A percentile compares a stretch with the other conserved stretches of the same genome.
These are phyloP conservation scores for Cephus pygmeus DNA, from an alignment of 2,888 invertebrate species.

Conservation along the genomic window DNA sequence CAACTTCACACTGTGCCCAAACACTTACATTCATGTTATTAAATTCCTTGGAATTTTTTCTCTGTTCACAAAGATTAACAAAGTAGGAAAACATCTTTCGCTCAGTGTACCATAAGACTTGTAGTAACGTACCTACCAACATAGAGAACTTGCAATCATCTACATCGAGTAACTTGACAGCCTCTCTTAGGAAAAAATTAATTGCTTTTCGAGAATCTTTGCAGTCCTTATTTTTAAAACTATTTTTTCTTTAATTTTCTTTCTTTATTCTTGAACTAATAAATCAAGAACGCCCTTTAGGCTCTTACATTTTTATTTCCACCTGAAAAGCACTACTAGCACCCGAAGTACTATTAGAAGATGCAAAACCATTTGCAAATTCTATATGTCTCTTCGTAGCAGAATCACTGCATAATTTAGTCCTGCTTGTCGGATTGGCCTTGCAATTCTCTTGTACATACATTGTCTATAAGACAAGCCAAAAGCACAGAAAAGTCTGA, in stretches of 20 bases:
- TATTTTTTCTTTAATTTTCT: background rate
- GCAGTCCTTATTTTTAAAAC: background rate
- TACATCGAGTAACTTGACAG: background rate
- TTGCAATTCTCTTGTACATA: no score
- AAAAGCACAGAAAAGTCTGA: background rate
- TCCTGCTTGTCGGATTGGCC: no score
- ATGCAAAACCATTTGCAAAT: background rate
- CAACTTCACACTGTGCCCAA: constrained; percentile 12
- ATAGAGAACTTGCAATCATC: background rate
- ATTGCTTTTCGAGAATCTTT: background rate
- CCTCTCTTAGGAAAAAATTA: background rate
- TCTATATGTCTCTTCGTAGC: background rate
- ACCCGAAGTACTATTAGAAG: background rate
- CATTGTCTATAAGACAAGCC: no score
- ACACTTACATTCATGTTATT: background rate
- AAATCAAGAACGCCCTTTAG: background rate
- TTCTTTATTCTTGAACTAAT: background rate
- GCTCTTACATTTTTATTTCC: background rate
- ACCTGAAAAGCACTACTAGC: background rate
- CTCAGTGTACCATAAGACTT: background rate
- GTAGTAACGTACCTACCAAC: background rate
- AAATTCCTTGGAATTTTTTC: background rate
- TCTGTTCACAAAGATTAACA: background rate
- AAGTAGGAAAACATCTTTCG: background rate
- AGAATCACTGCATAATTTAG: no score